A percentile compares a stretch with the other conserved stretches of the same genome.
phyloP scores from a whole-genome alignment of 1,140 invertebrate genomes.

The Hirudo medicinalis region DNA sequence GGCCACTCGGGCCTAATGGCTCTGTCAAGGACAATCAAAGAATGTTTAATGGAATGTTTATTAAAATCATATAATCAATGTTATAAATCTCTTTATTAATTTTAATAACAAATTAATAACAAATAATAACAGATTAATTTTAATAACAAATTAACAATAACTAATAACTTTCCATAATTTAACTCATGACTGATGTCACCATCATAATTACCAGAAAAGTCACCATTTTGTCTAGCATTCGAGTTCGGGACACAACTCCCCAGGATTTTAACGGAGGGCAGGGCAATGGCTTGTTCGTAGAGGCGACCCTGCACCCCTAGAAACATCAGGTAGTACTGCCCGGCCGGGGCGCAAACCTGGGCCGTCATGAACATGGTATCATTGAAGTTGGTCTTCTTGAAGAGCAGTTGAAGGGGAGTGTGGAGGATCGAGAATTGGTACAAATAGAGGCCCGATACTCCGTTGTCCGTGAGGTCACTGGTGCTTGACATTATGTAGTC shows the following conservation, averaged over 20 bases:
- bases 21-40: too few species aligned
- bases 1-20: background rate
- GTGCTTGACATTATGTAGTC: constrained; percentile 14
- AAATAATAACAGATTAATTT: too few species aligned
- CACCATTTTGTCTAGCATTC: too few species aligned
- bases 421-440: constrained; percentile 3
- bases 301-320: constrained; percentile 12
- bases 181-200: too few species aligned
- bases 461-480: background rate
- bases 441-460: constrained; percentile 7
- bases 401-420: background rate
- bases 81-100: too few species aligned
- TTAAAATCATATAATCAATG: too few species aligned
- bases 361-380: background rate
- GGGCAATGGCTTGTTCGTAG: constrained; percentile 14
- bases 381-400: constrained; percentile 12
- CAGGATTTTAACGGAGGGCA: constrained; percentile 5
- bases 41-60: too few species aligned
- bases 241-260: background rate
- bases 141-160: too few species aligned
- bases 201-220: too few species aligned
- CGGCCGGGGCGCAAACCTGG: constrained; percentile 6
- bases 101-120: too few species aligned
- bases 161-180: too few species aligned
- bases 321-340: constrained; percentile 15